Percentiles rank a stretch among this genome's conserved stretches.
These are phyloP conservation scores for Brachyrhaphis roseni DNA, from an alignment of 2,797 vertebrate species.

Conservation along the genomic window DNA sequence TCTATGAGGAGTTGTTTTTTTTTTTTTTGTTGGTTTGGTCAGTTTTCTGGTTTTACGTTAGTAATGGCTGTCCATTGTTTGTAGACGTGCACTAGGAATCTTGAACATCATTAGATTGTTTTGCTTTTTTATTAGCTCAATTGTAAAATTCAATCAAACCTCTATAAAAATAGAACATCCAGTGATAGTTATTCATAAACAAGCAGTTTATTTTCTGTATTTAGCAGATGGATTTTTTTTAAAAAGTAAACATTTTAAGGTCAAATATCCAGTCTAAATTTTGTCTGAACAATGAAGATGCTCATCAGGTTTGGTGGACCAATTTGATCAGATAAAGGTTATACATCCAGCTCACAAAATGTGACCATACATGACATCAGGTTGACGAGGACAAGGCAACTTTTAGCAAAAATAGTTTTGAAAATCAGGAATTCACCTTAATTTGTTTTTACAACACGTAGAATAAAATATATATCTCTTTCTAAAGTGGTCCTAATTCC, in stretches of 20 bases:
- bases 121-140: neutral
- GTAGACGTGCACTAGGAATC: neutral
- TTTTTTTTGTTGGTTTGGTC: neutral
- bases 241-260: neutral
- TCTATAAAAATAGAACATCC: neutral
- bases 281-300: neutral
- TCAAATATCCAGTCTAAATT: neutral
- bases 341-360: neutral
- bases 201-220: neutral
- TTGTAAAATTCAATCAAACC: neutral
- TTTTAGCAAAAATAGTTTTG: neutral
- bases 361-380: neutral
- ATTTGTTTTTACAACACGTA: neutral
- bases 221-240: no score
- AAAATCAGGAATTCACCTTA: neutral
- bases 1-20: neutral
- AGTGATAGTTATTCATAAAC: neutral
- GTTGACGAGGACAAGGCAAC: neutral
- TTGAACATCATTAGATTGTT: neutral
- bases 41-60: neutral
- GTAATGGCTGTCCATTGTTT: neutral
- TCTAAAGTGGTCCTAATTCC: neutral
- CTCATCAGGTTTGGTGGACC: neutral
- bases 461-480: neutral
- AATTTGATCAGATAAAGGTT: neutral